Evolutionary conservation across 2,113 vertebrate genomes (phyloP).

Genomic region (Callospermophilus lateralis): DNA sequence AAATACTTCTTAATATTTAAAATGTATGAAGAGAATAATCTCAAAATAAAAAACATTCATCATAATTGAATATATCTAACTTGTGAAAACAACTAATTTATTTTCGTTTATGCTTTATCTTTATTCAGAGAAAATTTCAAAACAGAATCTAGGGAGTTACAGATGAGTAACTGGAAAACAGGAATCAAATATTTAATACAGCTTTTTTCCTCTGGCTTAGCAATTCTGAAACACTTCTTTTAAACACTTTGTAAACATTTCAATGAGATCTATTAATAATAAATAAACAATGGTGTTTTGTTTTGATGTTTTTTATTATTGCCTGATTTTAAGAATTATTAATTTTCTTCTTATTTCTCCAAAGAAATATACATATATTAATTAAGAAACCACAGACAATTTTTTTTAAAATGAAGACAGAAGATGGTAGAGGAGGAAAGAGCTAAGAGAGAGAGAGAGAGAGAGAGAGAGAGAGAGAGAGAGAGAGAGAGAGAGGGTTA

Average conservation of each 20-base stretch:
- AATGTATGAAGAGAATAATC: neutral
- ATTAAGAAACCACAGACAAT: neutral
- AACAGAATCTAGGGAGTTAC: neutral
- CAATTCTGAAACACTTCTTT: conserved; percentile 5
- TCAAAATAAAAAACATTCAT: neutral
- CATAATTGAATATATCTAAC: neutral
- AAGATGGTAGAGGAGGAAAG: neutral
- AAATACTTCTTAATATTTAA: neutral
- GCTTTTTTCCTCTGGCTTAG: neutral
- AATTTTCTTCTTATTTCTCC: neutral
- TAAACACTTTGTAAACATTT: neutral
- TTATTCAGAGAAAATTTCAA: neutral
- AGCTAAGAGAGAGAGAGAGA: neutral
- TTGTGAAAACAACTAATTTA: neutral
- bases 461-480: too few species aligned
- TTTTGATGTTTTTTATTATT: neutral
- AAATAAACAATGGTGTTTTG: neutral
- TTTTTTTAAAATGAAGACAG: neutral
- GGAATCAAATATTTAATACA: neutral
- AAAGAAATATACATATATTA: neutral
- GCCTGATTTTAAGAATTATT: neutral
- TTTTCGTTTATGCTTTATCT: neutral
- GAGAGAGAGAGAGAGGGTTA: neutral
- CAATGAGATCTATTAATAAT: neutral
- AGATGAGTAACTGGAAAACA: neutral